These are phyloP conservation scores for Marasmarcha lunaedactyla DNA, from an alignment of 2,888 invertebrate genomes.

Conservation along the genomic window DNA sequence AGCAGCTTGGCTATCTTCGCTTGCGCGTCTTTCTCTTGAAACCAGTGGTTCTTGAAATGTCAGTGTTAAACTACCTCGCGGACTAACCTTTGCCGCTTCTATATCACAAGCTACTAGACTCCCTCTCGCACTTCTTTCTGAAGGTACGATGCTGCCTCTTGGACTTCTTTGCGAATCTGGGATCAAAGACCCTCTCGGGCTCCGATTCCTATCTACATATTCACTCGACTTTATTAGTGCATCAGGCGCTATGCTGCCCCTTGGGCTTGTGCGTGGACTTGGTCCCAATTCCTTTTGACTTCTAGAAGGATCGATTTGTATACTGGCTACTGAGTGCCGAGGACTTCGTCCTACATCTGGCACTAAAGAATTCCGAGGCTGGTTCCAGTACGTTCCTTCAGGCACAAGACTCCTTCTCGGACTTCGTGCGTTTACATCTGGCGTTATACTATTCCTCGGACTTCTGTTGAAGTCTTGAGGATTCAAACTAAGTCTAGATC, in stretches of 20 bases:
- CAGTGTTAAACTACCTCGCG: slow-evolving; percentile 70
- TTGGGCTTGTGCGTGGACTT: slow-evolving; percentile 67
- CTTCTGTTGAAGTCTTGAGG: slow-evolving; percentile 68
- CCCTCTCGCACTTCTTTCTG: slow-evolving; percentile 55
- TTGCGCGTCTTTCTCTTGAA: slow-evolving; percentile 66
- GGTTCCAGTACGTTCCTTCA: slow-evolving; percentile 65
- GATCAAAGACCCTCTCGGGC: slow-evolving; percentile 72
- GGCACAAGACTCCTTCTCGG: slow-evolving; percentile 73
- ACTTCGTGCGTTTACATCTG: slow-evolving; percentile 60
- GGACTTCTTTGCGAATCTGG: slow-evolving; percentile 71
- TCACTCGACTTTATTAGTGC: slow-evolving; percentile 53
- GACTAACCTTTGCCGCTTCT: slow-evolving; percentile 56
- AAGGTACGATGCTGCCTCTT: slow-evolving; percentile 72
- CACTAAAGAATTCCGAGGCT: slow-evolving; percentile 71
- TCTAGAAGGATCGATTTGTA: slow-evolving; percentile 52
- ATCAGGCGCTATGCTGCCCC: slow-evolving; percentile 67
- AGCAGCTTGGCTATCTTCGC: slow-evolving; percentile 68
- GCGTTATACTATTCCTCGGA: slow-evolving; percentile 60
- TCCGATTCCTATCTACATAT: slow-evolving; percentile 48
- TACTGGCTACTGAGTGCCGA: slow-evolving; percentile 66
- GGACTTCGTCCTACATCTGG: slow-evolving; percentile 72
- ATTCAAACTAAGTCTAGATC: slow-evolving; percentile 67
- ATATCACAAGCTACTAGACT: slow-evolving; percentile 46
- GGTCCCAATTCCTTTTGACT: slow-evolving; percentile 61
- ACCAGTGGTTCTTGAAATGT: slow-evolving; percentile 73